These are phyloP conservation scores for Synanthedon vespiformis DNA, from an alignment of 2,888 invertebrate species.

Conservation along the genomic window DNA sequence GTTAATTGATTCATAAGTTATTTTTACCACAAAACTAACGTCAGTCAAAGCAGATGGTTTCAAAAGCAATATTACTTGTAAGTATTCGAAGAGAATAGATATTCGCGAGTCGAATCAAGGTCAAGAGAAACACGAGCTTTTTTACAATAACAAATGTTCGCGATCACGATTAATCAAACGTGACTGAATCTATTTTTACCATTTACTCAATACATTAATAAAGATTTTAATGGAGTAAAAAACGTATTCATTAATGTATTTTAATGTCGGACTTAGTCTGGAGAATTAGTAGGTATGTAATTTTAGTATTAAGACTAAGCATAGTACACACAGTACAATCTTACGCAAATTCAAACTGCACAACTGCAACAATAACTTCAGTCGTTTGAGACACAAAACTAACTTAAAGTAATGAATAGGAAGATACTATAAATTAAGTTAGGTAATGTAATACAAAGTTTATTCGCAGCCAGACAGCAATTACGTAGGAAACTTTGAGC, in stretches of 20 bases:
- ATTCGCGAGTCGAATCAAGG: constrained; percentile 17
- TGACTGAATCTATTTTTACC: constrained; percentile 18
- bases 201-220: constrained; percentile 12
- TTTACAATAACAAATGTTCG: constrained; percentile 7
- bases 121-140: constrained; percentile 21
- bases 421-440: constrained; percentile 63
- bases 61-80: background rate
- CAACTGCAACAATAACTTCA: constrained; percentile 6
- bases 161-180: constrained; percentile 22
- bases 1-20: background rate
- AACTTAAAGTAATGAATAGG: constrained; percentile 47
- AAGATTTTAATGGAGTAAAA: constrained; percentile 3
- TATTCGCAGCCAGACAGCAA: constrained; percentile 65
- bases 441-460: constrained; percentile 67
- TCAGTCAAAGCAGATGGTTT: background rate
- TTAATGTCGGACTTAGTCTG: no score
- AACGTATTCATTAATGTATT: no score
- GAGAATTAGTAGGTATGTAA: no score
- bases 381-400: constrained; percentile 35
- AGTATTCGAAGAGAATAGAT: background rate
- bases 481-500: constrained; percentile 61
- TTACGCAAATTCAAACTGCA: background rate
- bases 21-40: background rate
- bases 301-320: no score
- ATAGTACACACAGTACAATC: background rate